Evolutionary conservation across 2,113 vertebrate species (phyloP), one percentile per base, ranked within the genome.

Genomic region (Phrynosoma platyrhinos): DNA sequence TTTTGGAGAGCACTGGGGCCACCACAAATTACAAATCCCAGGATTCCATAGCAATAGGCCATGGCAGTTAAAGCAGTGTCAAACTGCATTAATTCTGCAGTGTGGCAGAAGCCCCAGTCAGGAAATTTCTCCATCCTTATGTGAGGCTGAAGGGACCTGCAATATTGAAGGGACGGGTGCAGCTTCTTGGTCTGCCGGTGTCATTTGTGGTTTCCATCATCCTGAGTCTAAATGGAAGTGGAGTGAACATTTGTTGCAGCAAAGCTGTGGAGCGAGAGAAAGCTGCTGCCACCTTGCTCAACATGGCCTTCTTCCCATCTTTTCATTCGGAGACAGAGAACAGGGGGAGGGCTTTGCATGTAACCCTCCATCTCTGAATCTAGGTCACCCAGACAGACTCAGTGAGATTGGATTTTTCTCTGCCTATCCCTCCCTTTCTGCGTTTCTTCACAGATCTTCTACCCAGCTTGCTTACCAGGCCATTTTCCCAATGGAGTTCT

Each of bases 351-450:
- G 87, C 78, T 91, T 81, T 66, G 9, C 68, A 4, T 4, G 58
- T 80, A 89, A 77, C 82, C 42, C 14, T 32, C 62, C 30, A 90
- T 82, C 86, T 64, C 52, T 58, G 47, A 91, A 94, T 90, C 89
- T 90, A 88, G 92, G 90, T 91, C 91, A 79, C 21, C 42, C 82
- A 88, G 83, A 90, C 58, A 83, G 89, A 83, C 42, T 0, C 12
- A 81, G 36, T 32, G 18, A 85, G 32, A 86, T 82, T 32, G 79
- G 40, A 87, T 68, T 88, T 90, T 85, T 66, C 64, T 20, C 64
- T 23, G 5, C 64, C 20, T 6, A 1, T 53, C n/a, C 76, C 5
- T 13, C 7, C 5, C 0, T 36, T 16, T 6, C 32, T 87, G 58
- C 52, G 30, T 25, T 92, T 86, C 83, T 25, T 52, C 72, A 6